phyloP scores from a whole-genome alignment of 2,797 vertebrate species.

The Lacerta viridis region DNA sequence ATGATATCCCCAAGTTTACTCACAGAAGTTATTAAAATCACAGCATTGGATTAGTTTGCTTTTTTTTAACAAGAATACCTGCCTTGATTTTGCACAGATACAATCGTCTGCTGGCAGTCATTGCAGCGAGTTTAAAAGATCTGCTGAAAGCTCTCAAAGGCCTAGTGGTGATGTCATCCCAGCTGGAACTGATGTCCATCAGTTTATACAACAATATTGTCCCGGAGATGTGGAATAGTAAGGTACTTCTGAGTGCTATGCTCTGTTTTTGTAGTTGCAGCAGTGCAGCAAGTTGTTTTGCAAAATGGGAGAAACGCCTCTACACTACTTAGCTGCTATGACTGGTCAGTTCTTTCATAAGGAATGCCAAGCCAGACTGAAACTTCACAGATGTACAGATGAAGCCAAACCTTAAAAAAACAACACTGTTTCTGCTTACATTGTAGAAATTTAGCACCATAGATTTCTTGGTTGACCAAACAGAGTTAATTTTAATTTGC shows the following conservation, averaged over 20 bases:
- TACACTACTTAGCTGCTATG: neutral
- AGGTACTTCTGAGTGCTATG: constrained; percentile 71
- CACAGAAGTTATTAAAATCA: accelerated
- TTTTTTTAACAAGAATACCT: neutral
- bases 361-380: neutral
- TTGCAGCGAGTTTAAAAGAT: constrained; percentile 85
- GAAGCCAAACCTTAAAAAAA: neutral
- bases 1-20: neutral
- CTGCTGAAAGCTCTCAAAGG: constrained; percentile 92
- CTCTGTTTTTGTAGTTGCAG: neutral
- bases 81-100: constrained; percentile 80
- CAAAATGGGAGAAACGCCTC: neutral
- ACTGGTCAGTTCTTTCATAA: neutral
- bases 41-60: accelerated
- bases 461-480: neutral
- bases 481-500: neutral
- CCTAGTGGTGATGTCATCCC: constrained; percentile 92
- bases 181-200: constrained; percentile 90
- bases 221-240: constrained; percentile 90
- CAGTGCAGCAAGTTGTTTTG: neutral
- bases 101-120: constrained; percentile 86
- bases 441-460: neutral
- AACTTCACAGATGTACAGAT: neutral
- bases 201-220: constrained; percentile 91
- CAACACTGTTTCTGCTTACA: neutral